Conservation (phyloP, 1,140 invertebrate species). For the Homarus americanus region DNA sequence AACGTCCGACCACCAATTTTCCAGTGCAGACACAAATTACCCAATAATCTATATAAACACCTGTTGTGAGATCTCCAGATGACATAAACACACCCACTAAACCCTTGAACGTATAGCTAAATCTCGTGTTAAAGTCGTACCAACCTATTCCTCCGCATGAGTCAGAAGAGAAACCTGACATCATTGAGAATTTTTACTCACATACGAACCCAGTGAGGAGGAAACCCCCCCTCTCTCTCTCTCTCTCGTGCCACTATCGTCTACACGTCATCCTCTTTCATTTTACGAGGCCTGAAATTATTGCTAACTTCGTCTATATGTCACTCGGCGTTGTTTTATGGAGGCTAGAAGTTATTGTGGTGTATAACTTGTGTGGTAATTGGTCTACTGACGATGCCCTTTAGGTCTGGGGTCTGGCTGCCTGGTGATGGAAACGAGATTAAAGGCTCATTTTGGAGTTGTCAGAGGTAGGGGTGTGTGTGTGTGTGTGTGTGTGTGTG, state of each 20-base stretch:
- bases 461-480: neutral
- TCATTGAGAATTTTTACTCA: too few relatives aligned
- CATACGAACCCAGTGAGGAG: too few relatives aligned
- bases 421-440: slow-evolving; percentile 9
- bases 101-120: slow-evolving; percentile 22
- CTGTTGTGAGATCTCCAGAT: too few relatives aligned
- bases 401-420: slow-evolving; percentile 19
- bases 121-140: slow-evolving; percentile 48
- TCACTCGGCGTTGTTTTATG: slow-evolving; percentile 28
- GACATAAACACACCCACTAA: too few relatives aligned
- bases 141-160: too few relatives aligned
- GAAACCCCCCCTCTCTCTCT: too few relatives aligned
- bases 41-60: too few relatives aligned
- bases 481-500: neutral
- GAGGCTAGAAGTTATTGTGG: slow-evolving; percentile 39
- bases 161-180: too few relatives aligned
- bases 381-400: neutral
- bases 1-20: too few relatives aligned
- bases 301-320: slow-evolving; percentile 35
- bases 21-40: too few relatives aligned
- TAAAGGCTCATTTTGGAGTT: slow-evolving; percentile 25
- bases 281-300: slow-evolving; percentile 37
- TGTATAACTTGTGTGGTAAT: slow-evolving; percentile 16
- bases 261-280: slow-evolving; percentile 25
- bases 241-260: slow-evolving; percentile 36